phyloP scores from a whole-genome alignment of 1,140 invertebrate genomes.

The Eumaeus atala region DNA sequence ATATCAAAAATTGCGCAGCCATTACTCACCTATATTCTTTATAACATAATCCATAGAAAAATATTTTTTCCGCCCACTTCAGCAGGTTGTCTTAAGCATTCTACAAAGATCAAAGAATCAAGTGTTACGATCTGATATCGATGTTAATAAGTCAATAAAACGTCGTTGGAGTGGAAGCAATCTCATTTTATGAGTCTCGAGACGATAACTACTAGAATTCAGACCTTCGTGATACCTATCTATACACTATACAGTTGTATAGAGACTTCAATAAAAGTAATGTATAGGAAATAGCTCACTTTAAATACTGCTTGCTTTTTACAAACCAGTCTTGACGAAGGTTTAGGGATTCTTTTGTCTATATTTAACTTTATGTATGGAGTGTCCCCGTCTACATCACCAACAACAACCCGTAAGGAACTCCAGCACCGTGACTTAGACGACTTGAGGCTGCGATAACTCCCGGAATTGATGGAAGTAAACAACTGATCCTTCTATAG shows the following conservation, averaged over 20 bases:
- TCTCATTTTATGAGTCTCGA: constrained; percentile 69
- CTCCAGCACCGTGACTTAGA: too few species aligned
- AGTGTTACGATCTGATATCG: constrained; percentile 70
- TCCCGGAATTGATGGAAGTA: too few species aligned
- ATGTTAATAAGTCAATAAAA: constrained; percentile 73
- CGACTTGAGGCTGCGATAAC: too few species aligned
- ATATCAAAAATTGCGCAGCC: too few species aligned
- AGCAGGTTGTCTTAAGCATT: constrained; percentile 42
- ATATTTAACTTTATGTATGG: too few species aligned
- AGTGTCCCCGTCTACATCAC: too few species aligned
- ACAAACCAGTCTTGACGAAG: too few species aligned
- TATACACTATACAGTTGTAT: constrained; percentile 23
- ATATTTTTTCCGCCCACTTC: constrained; percentile 12
- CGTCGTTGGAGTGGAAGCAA: constrained; percentile 65
- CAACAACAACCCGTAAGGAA: too few species aligned
- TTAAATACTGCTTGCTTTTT: background rate
- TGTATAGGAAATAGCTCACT: constrained; percentile 2
- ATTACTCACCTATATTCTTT: too few species aligned
- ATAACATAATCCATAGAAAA: constrained; percentile 7
- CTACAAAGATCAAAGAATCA: constrained; percentile 65
- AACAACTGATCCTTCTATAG: too few species aligned
- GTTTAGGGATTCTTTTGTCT: too few species aligned
- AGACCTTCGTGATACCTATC: constrained; percentile 47
- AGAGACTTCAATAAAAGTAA: constrained; percentile 8
- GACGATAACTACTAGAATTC: constrained; percentile 58